These are phyloP conservation scores for Portevinia maculata DNA, from an alignment of 2,888 invertebrate genomes.

Conservation along the genomic window DNA sequence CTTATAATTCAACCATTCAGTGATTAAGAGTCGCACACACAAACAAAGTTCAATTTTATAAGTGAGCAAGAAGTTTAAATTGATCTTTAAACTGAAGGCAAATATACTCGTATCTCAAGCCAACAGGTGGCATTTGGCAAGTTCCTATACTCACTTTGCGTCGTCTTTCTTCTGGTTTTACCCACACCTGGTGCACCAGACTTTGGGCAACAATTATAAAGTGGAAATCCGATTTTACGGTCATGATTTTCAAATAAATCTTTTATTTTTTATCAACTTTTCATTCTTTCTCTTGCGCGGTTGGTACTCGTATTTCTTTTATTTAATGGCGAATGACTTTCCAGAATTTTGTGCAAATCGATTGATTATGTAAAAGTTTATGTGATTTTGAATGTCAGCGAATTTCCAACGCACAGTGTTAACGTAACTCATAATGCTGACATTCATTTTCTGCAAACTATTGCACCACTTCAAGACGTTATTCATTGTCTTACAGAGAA, in stretches of 20 bases:
- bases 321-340: constrained; percentile 9
- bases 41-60: constrained; percentile 50
- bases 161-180: constrained; percentile 28
- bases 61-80: constrained; percentile 66
- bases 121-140: constrained; percentile 55
- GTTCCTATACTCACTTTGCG: constrained; percentile 6
- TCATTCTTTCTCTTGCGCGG: neutral
- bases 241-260: constrained; percentile 72
- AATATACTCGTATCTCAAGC: constrained; percentile 27
- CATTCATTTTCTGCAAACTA: too few relatives aligned
- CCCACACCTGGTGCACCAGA: constrained; percentile 24
- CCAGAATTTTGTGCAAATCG: constrained; percentile 13
- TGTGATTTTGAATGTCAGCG: constrained; percentile 24
- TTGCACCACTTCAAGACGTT: too few relatives aligned
- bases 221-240: constrained; percentile 72
- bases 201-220: constrained; percentile 71
- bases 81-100: constrained; percentile 60
- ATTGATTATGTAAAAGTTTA: constrained; percentile 16
- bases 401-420: neutral
- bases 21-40: constrained; percentile 60
- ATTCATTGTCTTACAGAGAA: too few relatives aligned
- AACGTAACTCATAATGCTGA: too few relatives aligned
- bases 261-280: constrained; percentile 42
- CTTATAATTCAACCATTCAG: constrained; percentile 56
- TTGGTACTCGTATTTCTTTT: neutral